phyloP scores from a whole-genome alignment of 2,888 invertebrate genomes.

The Scrobipalpa costella region DNA sequence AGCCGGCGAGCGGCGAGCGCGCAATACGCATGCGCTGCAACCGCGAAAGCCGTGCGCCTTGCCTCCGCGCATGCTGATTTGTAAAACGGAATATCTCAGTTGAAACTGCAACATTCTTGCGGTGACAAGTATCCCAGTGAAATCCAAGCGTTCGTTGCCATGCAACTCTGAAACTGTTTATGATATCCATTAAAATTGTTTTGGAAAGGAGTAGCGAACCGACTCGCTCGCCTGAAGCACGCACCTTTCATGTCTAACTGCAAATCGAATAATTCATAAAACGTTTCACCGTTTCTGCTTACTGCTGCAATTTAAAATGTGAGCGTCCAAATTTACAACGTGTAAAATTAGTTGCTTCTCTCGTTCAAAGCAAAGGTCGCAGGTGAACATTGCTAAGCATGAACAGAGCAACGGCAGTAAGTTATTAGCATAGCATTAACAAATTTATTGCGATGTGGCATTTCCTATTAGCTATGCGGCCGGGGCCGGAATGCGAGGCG shows the following conservation, averaged over 20 bases:
- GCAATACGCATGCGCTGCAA: constrained; percentile 33
- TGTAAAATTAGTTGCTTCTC: constrained; percentile 10
- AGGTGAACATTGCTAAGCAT: constrained; percentile 41
- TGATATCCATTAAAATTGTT: constrained; percentile 22
- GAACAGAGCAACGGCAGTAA: constrained; percentile 37
- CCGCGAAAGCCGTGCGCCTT: constrained; percentile 60
- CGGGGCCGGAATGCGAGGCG: constrained; percentile 61
- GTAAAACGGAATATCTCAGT: constrained; percentile 55
- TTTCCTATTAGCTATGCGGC: constrained; percentile 73
- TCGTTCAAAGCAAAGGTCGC: constrained; percentile 32
- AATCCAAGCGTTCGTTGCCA: constrained; percentile 26
- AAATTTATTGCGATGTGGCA: constrained; percentile 66
- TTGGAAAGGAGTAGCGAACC: constrained; percentile 11
- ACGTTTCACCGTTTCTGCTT: constrained; percentile 10
- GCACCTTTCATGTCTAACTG: constrained; percentile 10
- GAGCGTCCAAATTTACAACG: neutral
- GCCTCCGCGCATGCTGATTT: constrained; percentile 50
- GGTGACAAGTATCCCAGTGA: constrained; percentile 25
- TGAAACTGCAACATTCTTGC: constrained; percentile 41
- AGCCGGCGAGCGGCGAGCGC: constrained; percentile 38
- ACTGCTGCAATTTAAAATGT: constrained; percentile 6
- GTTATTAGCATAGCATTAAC: constrained; percentile 53
- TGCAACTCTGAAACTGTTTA: constrained; percentile 21
- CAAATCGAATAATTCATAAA: constrained; percentile 19
- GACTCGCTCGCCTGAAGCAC: constrained; percentile 21